Conservation (phyloP, 2,797 vertebrate species). For the Triplophysa bombifrons region DNA sequence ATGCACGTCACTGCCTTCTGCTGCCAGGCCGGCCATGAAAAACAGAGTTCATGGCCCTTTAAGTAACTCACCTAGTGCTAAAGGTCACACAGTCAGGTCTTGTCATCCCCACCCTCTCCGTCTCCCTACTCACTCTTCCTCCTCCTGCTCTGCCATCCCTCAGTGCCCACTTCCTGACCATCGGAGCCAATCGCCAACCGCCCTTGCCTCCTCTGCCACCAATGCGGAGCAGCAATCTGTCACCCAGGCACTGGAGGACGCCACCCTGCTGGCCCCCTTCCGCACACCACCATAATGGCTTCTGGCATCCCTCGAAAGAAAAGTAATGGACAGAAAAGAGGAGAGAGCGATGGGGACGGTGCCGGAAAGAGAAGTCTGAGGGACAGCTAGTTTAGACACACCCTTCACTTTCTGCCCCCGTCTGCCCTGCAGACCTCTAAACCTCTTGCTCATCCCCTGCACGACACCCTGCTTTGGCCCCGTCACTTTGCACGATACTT, state of each 20-base stretch:
- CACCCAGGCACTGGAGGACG: constrained; percentile 91
- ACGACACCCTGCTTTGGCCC: constrained; percentile 83
- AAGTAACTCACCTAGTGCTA: constrained; percentile 75
- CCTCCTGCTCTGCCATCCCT: constrained; percentile 76
- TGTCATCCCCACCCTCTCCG: constrained; percentile 76
- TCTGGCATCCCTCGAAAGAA: constrained; percentile 89
- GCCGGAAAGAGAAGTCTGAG: constrained; percentile 56
- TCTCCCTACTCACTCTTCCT: constrained; percentile 68
- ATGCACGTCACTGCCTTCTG: constrained; percentile 65
- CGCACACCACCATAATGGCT: constrained; percentile 97
- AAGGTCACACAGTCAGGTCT: constrained; percentile 81
- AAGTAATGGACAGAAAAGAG: constrained; percentile 72
- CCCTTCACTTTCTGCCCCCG: constrained; percentile 70
- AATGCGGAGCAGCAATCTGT: constrained; percentile 98
- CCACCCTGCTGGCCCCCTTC: constrained; percentile 96
- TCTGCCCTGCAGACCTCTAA: constrained; percentile 63
- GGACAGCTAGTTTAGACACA: constrained; percentile 77
- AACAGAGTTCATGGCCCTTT: constrained; percentile 73
- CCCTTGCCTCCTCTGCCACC: constrained; percentile 87
- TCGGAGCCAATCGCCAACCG: constrained; percentile 91
- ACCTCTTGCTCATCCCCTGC: constrained; percentile 62
- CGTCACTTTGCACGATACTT: constrained; percentile 97
- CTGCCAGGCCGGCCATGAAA: constrained; percentile 76
- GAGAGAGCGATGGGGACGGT: constrained; percentile 24
- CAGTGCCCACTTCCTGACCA: constrained; percentile 92